Conservation (phyloP, 2,113 vertebrate species). For the Poicephalus gulielmi region DNA sequence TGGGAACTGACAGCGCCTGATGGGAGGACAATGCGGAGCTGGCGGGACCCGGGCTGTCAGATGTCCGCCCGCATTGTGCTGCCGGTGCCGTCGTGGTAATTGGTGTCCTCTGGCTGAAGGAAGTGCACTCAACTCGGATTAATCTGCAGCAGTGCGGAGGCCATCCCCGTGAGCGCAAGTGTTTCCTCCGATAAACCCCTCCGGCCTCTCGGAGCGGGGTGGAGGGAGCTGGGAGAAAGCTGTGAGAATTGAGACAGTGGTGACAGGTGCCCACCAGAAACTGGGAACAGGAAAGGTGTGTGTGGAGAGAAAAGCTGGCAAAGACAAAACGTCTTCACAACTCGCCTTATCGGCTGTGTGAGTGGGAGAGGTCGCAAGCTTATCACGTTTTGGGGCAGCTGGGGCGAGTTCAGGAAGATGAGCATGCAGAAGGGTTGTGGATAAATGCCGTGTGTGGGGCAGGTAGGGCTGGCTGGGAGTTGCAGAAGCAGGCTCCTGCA, state of each 20-base stretch:
- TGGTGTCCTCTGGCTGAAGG: conserved; percentile 97
- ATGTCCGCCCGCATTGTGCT: conserved; percentile 96
- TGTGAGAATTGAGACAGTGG: conserved; percentile 62
- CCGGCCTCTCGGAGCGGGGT: conserved; percentile 12
- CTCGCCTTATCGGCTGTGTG: conserved; percentile 75
- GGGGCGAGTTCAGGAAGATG: conserved; percentile 17
- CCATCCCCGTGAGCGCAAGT: conserved; percentile 93
- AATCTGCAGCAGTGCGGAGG: conserved; percentile 94
- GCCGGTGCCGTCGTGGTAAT: conserved; percentile 93
- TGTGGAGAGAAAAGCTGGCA: conserved; percentile 55
- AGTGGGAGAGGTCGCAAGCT: conserved; percentile 64
- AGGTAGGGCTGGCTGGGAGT: not conserved
- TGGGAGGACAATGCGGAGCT: conserved; percentile 89
- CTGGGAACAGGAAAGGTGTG: conserved; percentile 85
- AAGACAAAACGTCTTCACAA: conserved; percentile 71
- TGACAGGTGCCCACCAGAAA: conserved; percentile 94
- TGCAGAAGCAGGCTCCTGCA: not conserved
- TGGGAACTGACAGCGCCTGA: conserved; percentile 89
- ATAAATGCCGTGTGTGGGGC: not conserved
- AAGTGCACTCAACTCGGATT: conserved; percentile 95
- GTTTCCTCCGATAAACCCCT: conserved; percentile 99
- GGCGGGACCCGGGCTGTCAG: conserved; percentile 86
- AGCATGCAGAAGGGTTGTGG: not conserved
- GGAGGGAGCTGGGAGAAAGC: conserved; percentile 60
- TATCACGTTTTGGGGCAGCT: conserved; percentile 52